Conservation (phyloP, 2,888 invertebrate species). For the Eurois occulta region DNA sequence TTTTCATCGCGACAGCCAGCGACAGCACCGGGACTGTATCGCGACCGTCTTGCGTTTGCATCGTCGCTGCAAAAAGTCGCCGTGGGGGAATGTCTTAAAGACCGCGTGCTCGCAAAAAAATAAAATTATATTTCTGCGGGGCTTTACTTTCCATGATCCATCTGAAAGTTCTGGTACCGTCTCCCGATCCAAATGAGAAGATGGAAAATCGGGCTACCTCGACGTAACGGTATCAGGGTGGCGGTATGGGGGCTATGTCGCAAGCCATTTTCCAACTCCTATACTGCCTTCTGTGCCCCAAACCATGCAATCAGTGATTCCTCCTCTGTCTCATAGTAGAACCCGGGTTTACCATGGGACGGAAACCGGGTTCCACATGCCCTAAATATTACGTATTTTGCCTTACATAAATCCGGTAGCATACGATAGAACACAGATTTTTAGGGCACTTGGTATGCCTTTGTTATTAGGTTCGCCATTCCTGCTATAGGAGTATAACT, state of each 20-base stretch:
- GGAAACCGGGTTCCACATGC: not conserved
- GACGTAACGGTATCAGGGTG: no score
- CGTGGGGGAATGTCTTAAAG: not conserved
- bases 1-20: not conserved
- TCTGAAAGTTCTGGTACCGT: no score
- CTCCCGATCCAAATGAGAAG: no score
- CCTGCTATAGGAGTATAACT: not conserved
- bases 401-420: not conserved
- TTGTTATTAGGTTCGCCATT: slow-evolving; percentile 10
- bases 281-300: no score
- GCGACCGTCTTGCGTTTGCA: not conserved
- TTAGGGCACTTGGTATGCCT: not conserved
- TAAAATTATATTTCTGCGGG: not conserved
- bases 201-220: no score
- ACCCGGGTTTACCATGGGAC: no score
- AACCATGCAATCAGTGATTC: no score
- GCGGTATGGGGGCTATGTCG: no score
- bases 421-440: not conserved
- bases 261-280: not conserved
- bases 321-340: no score
- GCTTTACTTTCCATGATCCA: not conserved
- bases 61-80: not conserved
- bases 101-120: not conserved
- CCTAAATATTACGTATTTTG: not conserved
- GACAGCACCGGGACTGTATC: not conserved